These are phyloP conservation scores for Nothocercus nigrocapillus DNA, from an alignment of 2,113 vertebrate genomes.

Conservation along the genomic window DNA sequence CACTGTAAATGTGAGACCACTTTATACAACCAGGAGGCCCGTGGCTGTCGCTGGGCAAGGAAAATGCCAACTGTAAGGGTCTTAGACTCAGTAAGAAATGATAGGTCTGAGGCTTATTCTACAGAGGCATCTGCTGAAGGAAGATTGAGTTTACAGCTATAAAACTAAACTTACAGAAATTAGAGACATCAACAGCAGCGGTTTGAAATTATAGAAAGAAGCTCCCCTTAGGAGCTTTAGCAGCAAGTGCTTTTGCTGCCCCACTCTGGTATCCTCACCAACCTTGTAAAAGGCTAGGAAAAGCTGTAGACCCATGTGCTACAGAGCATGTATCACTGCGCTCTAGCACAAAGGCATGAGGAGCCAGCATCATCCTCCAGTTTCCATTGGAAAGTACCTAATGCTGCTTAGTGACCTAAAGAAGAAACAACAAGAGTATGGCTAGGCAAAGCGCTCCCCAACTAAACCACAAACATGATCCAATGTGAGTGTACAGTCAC, in stretches of 20 bases:
- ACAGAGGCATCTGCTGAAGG: background rate
- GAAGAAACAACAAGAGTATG: background rate
- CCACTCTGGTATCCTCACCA: background rate
- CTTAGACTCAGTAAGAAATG: background rate
- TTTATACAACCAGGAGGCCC: background rate
- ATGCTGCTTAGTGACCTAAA: background rate
- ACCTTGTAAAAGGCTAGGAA: background rate
- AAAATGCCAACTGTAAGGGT: background rate
- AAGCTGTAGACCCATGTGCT: background rate
- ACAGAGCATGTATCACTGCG: background rate
- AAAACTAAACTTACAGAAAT: background rate
- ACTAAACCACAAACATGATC: background rate
- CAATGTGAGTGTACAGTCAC: background rate
- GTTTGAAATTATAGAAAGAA: background rate
- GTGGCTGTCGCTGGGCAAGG: background rate
- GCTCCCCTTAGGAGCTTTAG: background rate
- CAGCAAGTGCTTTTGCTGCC: background rate
- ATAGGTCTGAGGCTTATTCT: background rate
- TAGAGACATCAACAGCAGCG: background rate
- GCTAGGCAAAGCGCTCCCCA: background rate
- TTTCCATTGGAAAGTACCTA: background rate
- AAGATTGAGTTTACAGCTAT: background rate
- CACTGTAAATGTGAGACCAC: background rate
- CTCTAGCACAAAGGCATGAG: background rate
- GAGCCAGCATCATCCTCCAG: background rate